phyloP scores from a whole-genome alignment of 2,113 vertebrate genomes.

The Camelus bactrianus region DNA sequence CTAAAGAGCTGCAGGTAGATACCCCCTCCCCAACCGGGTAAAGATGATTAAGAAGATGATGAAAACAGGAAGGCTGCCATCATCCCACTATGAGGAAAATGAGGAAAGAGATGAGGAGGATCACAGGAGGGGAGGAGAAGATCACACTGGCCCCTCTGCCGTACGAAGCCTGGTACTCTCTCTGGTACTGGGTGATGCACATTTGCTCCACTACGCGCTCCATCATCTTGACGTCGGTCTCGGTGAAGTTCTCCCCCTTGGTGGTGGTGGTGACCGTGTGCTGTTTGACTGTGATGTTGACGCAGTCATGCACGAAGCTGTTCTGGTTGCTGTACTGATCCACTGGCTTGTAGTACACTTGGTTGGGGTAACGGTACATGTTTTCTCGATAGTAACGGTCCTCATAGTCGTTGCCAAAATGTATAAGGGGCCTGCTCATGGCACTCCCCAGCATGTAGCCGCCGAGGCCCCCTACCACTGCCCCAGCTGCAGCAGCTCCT shows the following conservation, averaged over 20 bases:
- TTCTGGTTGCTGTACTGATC: constrained; percentile 82
- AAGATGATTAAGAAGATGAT: background rate
- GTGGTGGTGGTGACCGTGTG: constrained; percentile 86
- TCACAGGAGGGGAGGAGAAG: constrained; percentile 66
- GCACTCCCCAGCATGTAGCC: constrained; percentile 87
- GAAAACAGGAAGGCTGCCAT: background rate
- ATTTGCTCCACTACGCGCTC: constrained; percentile 88
- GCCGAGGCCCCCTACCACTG: constrained; percentile 84
- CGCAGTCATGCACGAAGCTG: constrained; percentile 87
- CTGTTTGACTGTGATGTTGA: constrained; percentile 87
- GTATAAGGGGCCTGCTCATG: constrained; percentile 84
- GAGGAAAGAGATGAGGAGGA: constrained; percentile 84
- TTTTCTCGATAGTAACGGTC: constrained; percentile 85
- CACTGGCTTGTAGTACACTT: constrained; percentile 85
- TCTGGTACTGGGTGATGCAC: constrained; percentile 87
- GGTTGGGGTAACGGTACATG: constrained; percentile 84
- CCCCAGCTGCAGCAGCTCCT: constrained; percentile 81
- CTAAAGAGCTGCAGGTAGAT: constrained; percentile 46
- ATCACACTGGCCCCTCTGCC: background rate
- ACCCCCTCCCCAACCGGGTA: constrained; percentile 48
- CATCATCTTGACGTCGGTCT: constrained; percentile 84
- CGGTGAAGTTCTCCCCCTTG: constrained; percentile 82
- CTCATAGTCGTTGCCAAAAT: constrained; percentile 86
- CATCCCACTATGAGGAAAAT: constrained; percentile 81
- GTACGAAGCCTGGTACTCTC: constrained; percentile 72